Evolutionary conservation across 2,888 invertebrate genomes (phyloP), one percentile per base, ranked within the genome.

Genomic region (Metopia argyrocephala): DNA sequence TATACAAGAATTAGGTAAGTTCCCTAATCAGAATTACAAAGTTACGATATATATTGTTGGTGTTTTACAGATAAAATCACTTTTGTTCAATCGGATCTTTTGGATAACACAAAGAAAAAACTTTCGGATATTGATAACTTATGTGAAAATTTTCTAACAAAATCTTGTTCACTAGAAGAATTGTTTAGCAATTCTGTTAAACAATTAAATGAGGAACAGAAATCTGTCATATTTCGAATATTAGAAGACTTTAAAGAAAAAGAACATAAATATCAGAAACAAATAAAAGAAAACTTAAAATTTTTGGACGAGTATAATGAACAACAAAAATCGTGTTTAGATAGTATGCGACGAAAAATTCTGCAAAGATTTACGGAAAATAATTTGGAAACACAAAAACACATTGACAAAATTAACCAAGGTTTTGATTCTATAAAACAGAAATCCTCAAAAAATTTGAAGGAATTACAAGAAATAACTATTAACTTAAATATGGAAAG

Each of bases 1-100:
- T 2, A 76, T 82, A 5, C 86, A 88, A 3, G 89, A 89, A 82
- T 84, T 90, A 25, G 79, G 88, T 88, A 76, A 82, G 85, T 61
- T 5, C 3, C 15, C 15, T 21, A 15, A 5, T 31, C 2, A 21
- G 27, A 28, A n/a, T 20, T 7, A 4, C 12, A 28, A 3, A 48
- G 5, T 59, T 46, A 46, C 46, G 7, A 18, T 25, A 0, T 52
- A 31, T 54, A 27, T 0, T 21, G 66, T 65, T 54, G 27, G 62
- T 66, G 54, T 45, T 3, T 50, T 87, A 86, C 78, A 5, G 87
- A 84, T 27, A 87, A 86, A 48, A 86, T 85, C n/a, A 86, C 46
- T 18, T 27, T 76, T 54, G 75, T 85, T 1, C 88, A 87, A 59
- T 84, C 86, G 9, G 84, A 87, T 21, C 84, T 88, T 21, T 76